These are phyloP conservation scores for Phylloscopus whistleri DNA, from an alignment of 2,113 vertebrate species.

Conservation along the genomic window DNA sequence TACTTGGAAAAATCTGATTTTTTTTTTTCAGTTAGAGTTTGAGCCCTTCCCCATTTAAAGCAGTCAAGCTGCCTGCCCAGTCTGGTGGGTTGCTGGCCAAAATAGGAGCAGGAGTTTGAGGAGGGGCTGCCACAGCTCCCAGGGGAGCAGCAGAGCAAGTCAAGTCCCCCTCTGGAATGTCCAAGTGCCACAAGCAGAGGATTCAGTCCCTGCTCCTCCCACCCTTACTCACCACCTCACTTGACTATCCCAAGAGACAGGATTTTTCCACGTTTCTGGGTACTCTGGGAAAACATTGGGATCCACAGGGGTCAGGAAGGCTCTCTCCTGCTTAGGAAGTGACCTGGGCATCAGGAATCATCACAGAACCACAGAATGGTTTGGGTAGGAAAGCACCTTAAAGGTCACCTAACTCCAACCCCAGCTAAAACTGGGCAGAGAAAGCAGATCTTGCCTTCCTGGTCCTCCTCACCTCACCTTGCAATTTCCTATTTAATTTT, in stretches of 20 bases:
- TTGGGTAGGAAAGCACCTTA: not conserved
- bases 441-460: not conserved
- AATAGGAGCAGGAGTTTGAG: not conserved
- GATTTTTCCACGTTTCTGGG: not conserved
- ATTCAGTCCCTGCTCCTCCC: not conserved
- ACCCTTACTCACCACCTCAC: not conserved
- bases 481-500: not conserved
- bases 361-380: not conserved
- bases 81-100: not conserved
- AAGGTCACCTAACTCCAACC: not conserved
- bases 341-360: not conserved
- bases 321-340: not conserved
- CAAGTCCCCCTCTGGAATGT: not conserved
- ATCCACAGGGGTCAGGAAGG: accelerated
- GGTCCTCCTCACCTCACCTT: not conserved
- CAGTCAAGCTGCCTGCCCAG: not conserved
- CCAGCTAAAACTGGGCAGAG: not conserved
- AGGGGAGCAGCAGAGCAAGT: not conserved
- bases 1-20: not conserved
- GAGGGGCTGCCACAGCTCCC: not conserved
- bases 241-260: not conserved
- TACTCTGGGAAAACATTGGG: not conserved
- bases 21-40: not conserved
- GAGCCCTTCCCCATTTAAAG: not conserved
- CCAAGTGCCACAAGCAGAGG: not conserved